phyloP scores from a whole-genome alignment of 2,113 vertebrate genomes.

The Probosciger aterrimus region DNA sequence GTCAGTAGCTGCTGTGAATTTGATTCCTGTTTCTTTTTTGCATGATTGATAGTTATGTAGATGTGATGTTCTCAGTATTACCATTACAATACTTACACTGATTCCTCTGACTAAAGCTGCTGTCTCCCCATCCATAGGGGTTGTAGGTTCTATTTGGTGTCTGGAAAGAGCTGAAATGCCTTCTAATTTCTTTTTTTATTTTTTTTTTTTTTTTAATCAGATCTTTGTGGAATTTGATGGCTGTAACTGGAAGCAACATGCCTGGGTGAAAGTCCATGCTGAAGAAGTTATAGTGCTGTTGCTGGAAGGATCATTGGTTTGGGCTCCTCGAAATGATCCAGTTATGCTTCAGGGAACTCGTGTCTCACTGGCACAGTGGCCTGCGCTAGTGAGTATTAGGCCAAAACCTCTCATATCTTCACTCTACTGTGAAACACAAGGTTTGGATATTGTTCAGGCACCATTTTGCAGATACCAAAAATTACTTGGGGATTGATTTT shows the following conservation, averaged over 20 bases:
- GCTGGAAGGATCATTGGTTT: constrained; percentile 90
- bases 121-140: not conserved
- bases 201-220: constrained; percentile 58
- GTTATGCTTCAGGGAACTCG: constrained; percentile 70
- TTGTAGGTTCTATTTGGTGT: not conserved
- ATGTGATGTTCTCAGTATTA: not conserved
- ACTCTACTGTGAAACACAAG: not conserved
- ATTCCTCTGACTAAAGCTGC: not conserved
- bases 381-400: constrained; percentile 86
- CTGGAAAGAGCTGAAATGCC: not conserved
- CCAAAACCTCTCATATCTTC: not conserved
- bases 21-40: not conserved
- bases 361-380: constrained; percentile 81
- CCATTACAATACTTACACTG: not conserved
- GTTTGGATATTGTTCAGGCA: not conserved
- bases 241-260: constrained; percentile 82
- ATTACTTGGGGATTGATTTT: not conserved
- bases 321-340: constrained; percentile 83
- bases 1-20: not conserved
- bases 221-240: constrained; percentile 97
- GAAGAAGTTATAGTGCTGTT: constrained; percentile 90
- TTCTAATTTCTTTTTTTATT: not conserved
- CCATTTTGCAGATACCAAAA: not conserved
- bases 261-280: constrained; percentile 95
- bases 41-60: not conserved